Conservation (phyloP, 2,888 invertebrate species). For the Drosophila quasianomalipes region DNA sequence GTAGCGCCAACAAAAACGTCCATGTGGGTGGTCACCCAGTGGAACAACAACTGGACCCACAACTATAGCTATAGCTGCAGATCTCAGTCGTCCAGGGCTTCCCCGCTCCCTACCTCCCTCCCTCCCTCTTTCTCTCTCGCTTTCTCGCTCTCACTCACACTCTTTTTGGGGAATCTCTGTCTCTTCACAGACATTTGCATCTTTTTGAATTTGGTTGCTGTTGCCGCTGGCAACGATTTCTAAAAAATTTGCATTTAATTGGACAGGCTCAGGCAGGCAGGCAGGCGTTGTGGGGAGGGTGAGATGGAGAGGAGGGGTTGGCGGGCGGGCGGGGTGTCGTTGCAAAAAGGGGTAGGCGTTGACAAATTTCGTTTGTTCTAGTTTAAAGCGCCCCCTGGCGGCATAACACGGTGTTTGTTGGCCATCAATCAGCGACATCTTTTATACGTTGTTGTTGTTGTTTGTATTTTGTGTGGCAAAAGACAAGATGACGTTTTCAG, state of each 20-base stretch:
- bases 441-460: constrained; percentile 44
- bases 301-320: not conserved
- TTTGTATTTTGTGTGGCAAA: constrained; percentile 37
- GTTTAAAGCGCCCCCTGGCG: constrained; percentile 62
- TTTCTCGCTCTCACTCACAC: not conserved
- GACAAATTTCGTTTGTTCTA: constrained; percentile 74
- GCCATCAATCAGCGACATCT: constrained; percentile 72
- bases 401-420: constrained; percentile 29
- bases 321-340: not conserved
- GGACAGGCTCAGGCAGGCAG: constrained; percentile 41
- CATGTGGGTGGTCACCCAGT: constrained; percentile 72
- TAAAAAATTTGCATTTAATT: constrained; percentile 82
- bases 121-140: not conserved
- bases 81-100: constrained; percentile 4
- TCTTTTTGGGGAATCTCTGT: constrained; percentile 4
- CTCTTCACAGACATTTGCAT: constrained; percentile 63
- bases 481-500: constrained; percentile 77
- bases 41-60: constrained; percentile 51
- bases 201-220: constrained; percentile 52
- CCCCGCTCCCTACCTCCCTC: not conserved
- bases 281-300: not conserved
- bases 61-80: not conserved
- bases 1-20: constrained; percentile 61
- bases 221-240: constrained; percentile 68
- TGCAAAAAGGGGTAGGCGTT: constrained; percentile 43